phyloP scores from a whole-genome alignment of 1,140 invertebrate species.

The Delia radicum region DNA sequence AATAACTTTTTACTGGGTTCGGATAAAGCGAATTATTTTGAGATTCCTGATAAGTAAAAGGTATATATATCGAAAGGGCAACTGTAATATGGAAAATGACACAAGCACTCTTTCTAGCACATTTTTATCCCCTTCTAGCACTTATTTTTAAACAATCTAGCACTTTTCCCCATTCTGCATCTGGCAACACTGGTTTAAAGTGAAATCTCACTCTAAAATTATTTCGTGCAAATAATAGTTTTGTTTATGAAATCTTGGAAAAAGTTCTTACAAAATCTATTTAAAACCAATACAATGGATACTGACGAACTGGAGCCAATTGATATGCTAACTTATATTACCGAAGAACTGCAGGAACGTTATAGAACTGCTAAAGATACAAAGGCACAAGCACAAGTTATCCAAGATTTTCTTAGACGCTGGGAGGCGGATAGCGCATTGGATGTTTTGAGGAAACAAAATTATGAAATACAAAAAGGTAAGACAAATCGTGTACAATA shows the following conservation, averaged over 20 bases:
- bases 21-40: too few relatives aligned
- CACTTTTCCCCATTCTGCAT: too few relatives aligned
- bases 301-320: slow-evolving; percentile 34
- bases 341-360: slow-evolving; percentile 39
- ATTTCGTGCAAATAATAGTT: background rate
- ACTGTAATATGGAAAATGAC: too few relatives aligned
- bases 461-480: slow-evolving; percentile 40
- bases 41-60: too few relatives aligned
- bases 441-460: slow-evolving; percentile 34
- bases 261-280: background rate
- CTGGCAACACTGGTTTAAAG: too few relatives aligned
- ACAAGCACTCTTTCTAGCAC: too few relatives aligned
- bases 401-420: slow-evolving; percentile 37
- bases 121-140: too few relatives aligned
- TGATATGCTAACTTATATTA: slow-evolving; percentile 42
- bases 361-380: slow-evolving; percentile 24
- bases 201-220: background rate
- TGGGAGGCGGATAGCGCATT: slow-evolving; percentile 42
- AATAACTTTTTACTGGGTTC: too few relatives aligned
- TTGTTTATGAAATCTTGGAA: background rate
- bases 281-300: slow-evolving; percentile 24
- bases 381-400: slow-evolving; percentile 31
- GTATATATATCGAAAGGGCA: too few relatives aligned
- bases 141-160: too few relatives aligned
- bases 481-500: background rate